Evolutionary conservation across 2,113 vertebrate species (phyloP).

Genomic region (Sturnus vulgaris): DNA sequence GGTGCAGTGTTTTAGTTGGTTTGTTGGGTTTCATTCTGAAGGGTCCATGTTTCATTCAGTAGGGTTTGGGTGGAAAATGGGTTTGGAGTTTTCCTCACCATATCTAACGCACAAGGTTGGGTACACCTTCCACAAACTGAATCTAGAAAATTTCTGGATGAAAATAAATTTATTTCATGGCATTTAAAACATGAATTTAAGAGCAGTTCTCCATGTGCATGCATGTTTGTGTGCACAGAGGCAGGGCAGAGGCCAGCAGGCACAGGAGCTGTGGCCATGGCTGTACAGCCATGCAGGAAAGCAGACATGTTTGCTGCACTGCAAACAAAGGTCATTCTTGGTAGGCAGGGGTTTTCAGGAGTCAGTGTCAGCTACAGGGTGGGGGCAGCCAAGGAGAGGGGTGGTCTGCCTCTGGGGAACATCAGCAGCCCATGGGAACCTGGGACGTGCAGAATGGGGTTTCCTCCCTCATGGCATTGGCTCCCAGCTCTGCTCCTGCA

Average conservation of each 20-base stretch:
- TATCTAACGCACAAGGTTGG: not conserved
- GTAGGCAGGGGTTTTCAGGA: not conserved
- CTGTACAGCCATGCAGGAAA: not conserved
- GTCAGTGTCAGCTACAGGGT: not conserved
- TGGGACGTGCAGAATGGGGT: not conserved
- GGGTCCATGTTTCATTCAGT: not conserved
- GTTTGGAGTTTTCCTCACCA: not conserved
- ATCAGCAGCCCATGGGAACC: not conserved
- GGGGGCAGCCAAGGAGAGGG: not conserved
- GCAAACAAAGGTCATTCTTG: not conserved
- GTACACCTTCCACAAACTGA: not conserved
- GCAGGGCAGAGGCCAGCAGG: not conserved
- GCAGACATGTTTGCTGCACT: not conserved
- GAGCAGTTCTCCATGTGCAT: not conserved
- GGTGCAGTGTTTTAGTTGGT: not conserved
- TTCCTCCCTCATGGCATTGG: not conserved
- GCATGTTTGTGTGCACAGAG: not conserved
- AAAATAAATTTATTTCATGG: not conserved
- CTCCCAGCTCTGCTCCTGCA: not conserved
- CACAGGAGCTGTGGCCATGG: rapidly evolving
- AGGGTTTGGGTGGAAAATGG: not conserved
- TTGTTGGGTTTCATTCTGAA: not conserved
- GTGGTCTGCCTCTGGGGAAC: not conserved
- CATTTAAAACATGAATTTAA: not conserved
- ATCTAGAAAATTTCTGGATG: not conserved